Base-by-base conservation (phyloP, 2,797 vertebrate species). In the Hyperoplus immaculatus region DNA sequence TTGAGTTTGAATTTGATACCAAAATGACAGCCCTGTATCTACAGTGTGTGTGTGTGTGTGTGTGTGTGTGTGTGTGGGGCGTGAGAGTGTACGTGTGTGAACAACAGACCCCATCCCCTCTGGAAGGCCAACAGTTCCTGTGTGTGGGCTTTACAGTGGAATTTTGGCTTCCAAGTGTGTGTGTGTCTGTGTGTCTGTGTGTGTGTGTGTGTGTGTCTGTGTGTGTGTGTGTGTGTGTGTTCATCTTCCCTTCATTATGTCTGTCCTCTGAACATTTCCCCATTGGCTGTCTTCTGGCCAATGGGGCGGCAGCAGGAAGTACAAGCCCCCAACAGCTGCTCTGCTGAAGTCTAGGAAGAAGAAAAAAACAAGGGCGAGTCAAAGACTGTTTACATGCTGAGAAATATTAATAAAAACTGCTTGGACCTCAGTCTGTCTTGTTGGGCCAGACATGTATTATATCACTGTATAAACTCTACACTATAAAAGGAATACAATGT, bases 301-400 rank as follows among this genome's bases (percentile, higher is more conserved):
- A 91, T 92, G n/a, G 60, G 0, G 0, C 11, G 8, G 36, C 56
- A 68, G 58, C 69, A 85, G 83, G 87, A 91, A 85, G 74, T 84
- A 76, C 83, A 81, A 80, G 82, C 85, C 88, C 88, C 78, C 49
- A 81, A 82, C 84, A 91, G 83, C 84, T 88, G 88, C 50, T 80
- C 53, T 64, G 9, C 53, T 64, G 9, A 74, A 63, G 59, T 74
- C 56, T 41, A 70, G 39, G 15, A 72, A 65, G 67, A 41, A 51
- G 57, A 65, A 55, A 75, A 65, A 54, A 75, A 80, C 68, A 85
- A 82, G 67, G 65, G 41, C 58, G 14, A 72, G 65, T 72, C 79
- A 76, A 75, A 82, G 79, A 82, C 77, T 82, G 65, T 82, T 62
- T 57, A 78, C 75, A 75, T 56, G 36, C 21, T 71, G 41, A 49